phyloP scores from a whole-genome alignment of 2,113 vertebrate species.

The Leptocoma aspasia region DNA sequence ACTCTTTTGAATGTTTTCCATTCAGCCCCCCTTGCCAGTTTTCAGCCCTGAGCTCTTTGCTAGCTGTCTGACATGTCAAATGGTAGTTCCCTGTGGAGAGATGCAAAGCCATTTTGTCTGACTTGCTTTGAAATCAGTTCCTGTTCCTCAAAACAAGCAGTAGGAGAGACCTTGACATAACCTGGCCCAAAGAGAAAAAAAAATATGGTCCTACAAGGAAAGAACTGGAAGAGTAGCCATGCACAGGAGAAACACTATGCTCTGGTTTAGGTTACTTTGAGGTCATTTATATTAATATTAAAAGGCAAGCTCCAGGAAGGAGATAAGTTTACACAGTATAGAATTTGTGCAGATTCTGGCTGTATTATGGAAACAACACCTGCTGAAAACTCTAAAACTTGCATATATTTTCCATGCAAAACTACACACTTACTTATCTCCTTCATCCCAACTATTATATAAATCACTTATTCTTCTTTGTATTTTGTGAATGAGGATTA shows the following conservation, averaged over 20 bases:
- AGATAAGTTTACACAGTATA: neutral
- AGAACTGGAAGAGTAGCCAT: neutral
- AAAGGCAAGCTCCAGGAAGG: neutral
- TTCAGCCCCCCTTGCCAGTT: neutral
- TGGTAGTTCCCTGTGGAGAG: neutral
- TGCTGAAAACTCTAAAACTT: neutral
- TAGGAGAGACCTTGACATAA: neutral
- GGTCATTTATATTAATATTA: conserved; percentile 5
- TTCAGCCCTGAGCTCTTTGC: neutral
- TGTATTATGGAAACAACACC: neutral
- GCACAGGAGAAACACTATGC: neutral
- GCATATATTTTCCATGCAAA: neutral
- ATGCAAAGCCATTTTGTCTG: neutral
- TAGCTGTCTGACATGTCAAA: neutral
- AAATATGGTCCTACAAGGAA: neutral
- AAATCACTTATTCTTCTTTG: neutral
- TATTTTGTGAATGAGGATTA: neutral
- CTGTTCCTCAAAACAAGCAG: neutral
- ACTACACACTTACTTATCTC: neutral
- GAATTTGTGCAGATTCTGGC: neutral
- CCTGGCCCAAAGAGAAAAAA: neutral
- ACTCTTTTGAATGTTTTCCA: neutral
- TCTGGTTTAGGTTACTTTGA: conserved; percentile 9
- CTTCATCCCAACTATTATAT: neutral
- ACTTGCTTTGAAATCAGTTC: neutral